Base-by-base conservation (phyloP, 2,113 vertebrate genomes). In the Calonectris borealis region DNA sequence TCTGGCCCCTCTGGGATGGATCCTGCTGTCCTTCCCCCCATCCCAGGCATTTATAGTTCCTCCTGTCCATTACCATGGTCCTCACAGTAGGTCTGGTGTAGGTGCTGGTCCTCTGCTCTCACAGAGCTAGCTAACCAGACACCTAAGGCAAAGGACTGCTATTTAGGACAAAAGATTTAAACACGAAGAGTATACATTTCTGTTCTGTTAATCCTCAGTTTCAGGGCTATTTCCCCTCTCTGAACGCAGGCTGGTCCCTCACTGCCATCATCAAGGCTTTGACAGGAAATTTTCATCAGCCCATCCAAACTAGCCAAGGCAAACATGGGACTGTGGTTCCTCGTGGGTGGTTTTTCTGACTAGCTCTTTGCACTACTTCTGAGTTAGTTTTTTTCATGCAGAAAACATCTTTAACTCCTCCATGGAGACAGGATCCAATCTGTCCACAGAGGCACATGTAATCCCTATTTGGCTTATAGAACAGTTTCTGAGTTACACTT, bases 21-120 rank as follows among this genome's bases (percentile, higher is more conserved):
- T 82, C 10, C 38, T 62, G 12, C 13, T 69, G 34, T 42, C 21
- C 32, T 70, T 79, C 16, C 48, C 32, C 14, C 29, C 6, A 48
- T 51, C 5, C 4, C n/a, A 62, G 38, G 2, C 14, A n/a, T 64
- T 42, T 83, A 25, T 15, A 3, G 6, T 71, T 92, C 27, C 17
- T 83, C 27, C 25, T 91, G 36, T 32, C 34, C 11, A 11, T 62
- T 54, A 44, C 10, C 3, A 1, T 55, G 20, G 17, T 64, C 15
- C 11, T 6, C 2, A 1, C 16, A 40, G 26, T 7, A 32, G 16
- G 5, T 15, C 8, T 34, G 18, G 6, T 48, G 4, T n/a, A 27
- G 6, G 7, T 75, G 13, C 22, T 57, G 26, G 10, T 58, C 24
- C 16, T 83, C 70, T 66, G 42, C 24, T 66, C 17, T 62, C 26